Base-by-base conservation (phyloP, 2,797 vertebrate species). In the Calcarius lapponicus region DNA sequence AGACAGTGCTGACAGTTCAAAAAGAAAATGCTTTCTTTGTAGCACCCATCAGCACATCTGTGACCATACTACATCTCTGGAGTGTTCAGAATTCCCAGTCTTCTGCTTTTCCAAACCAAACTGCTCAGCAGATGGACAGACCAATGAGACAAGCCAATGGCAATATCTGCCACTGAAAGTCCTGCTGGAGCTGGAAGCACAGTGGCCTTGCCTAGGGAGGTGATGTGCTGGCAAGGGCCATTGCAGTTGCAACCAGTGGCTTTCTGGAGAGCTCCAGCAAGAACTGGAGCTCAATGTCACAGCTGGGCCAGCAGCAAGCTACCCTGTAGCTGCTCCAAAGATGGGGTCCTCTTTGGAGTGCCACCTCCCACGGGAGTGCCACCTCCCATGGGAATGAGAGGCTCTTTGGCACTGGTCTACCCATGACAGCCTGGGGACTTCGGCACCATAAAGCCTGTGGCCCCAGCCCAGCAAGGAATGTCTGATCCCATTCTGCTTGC, bases 1-100 rank as follows among this genome's bases (percentile, higher is more conserved):
- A 96, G 95, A 97, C 93, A 28, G 96, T 91, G 95, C 90, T 96
- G 96, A 97, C 96, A 97, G 96, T 92, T 96, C 71, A 96, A 82
- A 96, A 97, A 82, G 74, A 95, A 96, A 97, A 96, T 78, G 71
- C 95, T 96, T 95, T 90, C 86, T 92, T 87, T 92, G 92, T 88
- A 91, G 86, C 78, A 93, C 83, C 78, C 83, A 61, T 95, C 76
- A 87, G 88, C 90, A 95, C 74, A 94, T 94, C 91, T 95, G 95
- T 9, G 22, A 74, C 71, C 26, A 6, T 71, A 80, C 64, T 85
- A 74, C 32, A 65, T 61, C 74, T 85, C 74, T 43, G 54, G 60
- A 80, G 67, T 45, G 24, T 86, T 93, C 50, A 90, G 65, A 64
- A 92, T 71, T 93, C 65, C 38, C 61, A 2, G 1, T n/a, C 83